Evolutionary conservation across 2,888 invertebrate genomes (phyloP).

Genomic region (Deladenus siricidicola): DNA sequence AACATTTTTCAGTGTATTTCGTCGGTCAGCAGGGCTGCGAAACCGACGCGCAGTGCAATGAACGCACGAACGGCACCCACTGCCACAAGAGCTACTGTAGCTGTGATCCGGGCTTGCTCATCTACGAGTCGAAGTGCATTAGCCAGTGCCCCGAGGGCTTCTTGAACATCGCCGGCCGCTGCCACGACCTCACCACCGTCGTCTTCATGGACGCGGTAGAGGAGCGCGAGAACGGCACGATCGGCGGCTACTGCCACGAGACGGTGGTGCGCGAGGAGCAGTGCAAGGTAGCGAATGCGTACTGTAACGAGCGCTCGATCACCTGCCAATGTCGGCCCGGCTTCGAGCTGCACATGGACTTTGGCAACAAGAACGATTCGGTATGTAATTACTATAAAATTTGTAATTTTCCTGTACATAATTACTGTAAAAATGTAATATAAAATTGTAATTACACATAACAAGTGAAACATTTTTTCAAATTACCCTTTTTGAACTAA

Average conservation of each 20-base stretch:
- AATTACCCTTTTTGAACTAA: too few relatives aligned
- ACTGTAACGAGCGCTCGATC: conserved; percentile 46
- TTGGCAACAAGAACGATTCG: conserved; percentile 44
- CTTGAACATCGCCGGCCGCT: conserved; percentile 50
- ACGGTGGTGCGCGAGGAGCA: conserved; percentile 49
- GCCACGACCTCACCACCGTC: conserved; percentile 52
- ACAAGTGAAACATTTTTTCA: too few relatives aligned
- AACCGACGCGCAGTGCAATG: conserved; percentile 44
- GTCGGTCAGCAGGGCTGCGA: conserved; percentile 52
- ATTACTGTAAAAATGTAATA: background rate
- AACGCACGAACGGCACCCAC: conserved; percentile 39
- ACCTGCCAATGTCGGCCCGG: conserved; percentile 50
- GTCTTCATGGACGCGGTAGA: conserved; percentile 54
- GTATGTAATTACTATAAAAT: conserved; percentile 17
- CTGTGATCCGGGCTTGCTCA: conserved; percentile 41
- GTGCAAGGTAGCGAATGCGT: conserved; percentile 44
- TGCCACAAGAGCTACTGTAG: conserved; percentile 49
- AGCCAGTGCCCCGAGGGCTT: conserved; percentile 49
- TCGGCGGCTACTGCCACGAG: conserved; percentile 50
- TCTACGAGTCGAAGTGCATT: conserved; percentile 48
- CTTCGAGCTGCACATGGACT: conserved; percentile 47
- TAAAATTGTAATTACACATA: background rate
- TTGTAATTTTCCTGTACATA: conserved; percentile 7
- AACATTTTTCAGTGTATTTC: conserved; percentile 32
- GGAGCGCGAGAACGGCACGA: conserved; percentile 49